A percentile compares a stretch with the other conserved stretches of the same genome.
Evolutionary conservation across 2,113 vertebrate genomes (phyloP).

Genomic region (Machaerirhynchus nigripectus): DNA sequence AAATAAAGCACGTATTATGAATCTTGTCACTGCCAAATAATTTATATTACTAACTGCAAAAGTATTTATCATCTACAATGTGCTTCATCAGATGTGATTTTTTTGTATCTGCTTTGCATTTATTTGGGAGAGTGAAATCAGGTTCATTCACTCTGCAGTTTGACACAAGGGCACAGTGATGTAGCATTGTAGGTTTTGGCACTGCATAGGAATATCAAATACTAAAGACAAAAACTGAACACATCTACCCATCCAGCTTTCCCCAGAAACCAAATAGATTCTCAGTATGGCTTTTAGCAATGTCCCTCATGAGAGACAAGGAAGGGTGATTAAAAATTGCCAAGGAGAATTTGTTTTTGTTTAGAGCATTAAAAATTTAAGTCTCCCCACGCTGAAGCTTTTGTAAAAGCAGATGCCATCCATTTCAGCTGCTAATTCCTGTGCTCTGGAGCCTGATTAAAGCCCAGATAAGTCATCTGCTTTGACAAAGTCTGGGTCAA

Average conservation of each 20-base stretch:
- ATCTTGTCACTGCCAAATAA: not conserved
- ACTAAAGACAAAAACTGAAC: not conserved
- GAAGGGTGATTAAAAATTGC: not conserved
- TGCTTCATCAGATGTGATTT: not conserved
- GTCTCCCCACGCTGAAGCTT: not conserved
- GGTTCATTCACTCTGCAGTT: not conserved
- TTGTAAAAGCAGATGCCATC: not conserved
- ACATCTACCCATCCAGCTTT: not conserved
- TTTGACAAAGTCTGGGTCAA: not conserved
- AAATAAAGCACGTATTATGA: not conserved
- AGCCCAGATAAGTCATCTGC: not conserved
- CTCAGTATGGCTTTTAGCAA: not conserved
- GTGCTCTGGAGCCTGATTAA: not conserved
- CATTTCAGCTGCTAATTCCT: not conserved
- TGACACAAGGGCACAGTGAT: not conserved
- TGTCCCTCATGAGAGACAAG: not conserved
- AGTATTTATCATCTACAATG: not conserved
- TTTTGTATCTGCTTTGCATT: conserved; percentile 1
- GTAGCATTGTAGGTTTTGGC: not conserved
- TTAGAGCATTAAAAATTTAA: not conserved
- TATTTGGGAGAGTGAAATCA: not conserved
- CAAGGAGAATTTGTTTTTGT: not conserved
- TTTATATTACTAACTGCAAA: not conserved
- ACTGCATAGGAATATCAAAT: not conserved
- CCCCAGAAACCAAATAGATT: not conserved